Conservation (phyloP, 2,113 vertebrate species). For the Macrotis lagotis region DNA sequence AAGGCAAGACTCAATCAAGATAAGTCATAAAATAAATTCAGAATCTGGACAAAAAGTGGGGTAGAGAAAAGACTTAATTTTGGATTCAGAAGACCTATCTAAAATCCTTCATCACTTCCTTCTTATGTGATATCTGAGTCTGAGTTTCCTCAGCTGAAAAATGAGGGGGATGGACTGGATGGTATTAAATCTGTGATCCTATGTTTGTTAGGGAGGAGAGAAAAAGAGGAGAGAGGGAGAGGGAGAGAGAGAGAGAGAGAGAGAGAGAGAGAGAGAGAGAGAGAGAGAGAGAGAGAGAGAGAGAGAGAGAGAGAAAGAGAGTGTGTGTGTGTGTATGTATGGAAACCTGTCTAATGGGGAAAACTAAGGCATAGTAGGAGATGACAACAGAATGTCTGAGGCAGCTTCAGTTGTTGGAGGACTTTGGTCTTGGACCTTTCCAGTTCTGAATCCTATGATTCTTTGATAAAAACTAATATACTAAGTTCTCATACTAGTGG, state of each 20-base stretch:
- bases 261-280: too few species aligned
- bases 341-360: not conserved
- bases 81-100: not conserved
- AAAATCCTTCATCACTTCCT: not conserved
- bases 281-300: too few species aligned
- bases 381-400: not conserved
- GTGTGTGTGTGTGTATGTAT: too few species aligned
- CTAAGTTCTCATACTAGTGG: not conserved
- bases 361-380: not conserved
- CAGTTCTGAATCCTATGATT: not conserved
- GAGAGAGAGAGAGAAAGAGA: too few species aligned
- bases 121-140: not conserved
- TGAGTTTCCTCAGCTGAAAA: not conserved
- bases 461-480: not conserved
- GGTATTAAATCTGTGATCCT: not conserved
- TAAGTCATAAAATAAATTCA: not conserved
- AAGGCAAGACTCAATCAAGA: not conserved
- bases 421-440: not conserved
- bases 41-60: not conserved
- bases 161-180: not conserved
- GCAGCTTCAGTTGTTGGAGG: not conserved
- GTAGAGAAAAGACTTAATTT: not conserved
- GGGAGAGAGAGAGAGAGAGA: not conserved
- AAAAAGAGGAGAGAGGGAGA: not conserved
- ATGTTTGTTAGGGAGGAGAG: not conserved